Evolutionary conservation across 1,140 invertebrate species (phyloP).

Genomic region (Heterodera carotae): DNA sequence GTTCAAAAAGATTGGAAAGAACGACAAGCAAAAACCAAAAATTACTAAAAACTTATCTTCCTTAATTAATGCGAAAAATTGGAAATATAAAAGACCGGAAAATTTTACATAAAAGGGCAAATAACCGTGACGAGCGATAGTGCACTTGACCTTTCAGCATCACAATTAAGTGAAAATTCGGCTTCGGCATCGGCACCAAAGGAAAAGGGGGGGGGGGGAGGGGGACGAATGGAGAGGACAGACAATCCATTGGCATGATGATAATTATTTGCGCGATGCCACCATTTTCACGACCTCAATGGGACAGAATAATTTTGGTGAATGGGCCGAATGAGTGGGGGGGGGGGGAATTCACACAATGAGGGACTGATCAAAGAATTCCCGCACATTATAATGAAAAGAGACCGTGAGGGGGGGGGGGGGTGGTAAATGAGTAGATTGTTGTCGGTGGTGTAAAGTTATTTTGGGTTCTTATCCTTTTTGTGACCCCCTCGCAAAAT

Average conservation of each 20-base stretch:
- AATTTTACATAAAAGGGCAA: not conserved
- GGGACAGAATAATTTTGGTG: not conserved
- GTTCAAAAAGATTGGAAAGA: not conserved
- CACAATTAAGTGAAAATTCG: not conserved
- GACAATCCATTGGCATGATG: not conserved
- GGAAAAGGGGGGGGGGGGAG: not conserved
- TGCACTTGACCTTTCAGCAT: not conserved
- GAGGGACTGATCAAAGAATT: not conserved
- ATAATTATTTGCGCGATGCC: conserved; percentile 3
- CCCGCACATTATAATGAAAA: not conserved
- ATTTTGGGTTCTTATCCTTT: too few species aligned
- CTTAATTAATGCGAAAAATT: not conserved
- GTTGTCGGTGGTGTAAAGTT: too few species aligned
- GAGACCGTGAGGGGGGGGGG: too few species aligned
- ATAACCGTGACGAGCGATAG: not conserved
- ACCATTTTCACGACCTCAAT: not conserved
- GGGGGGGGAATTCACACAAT: not conserved
- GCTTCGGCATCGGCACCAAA: not conserved
- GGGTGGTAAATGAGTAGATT: not conserved
- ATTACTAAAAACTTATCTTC: too few species aligned
- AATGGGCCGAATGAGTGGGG: too few species aligned
- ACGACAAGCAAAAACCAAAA: not conserved
- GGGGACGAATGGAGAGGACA: not conserved
- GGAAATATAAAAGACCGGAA: not conserved
- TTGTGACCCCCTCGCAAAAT: too few species aligned